phyloP scores from a whole-genome alignment of 2,888 invertebrate genomes.

The Megamerina dolium region DNA sequence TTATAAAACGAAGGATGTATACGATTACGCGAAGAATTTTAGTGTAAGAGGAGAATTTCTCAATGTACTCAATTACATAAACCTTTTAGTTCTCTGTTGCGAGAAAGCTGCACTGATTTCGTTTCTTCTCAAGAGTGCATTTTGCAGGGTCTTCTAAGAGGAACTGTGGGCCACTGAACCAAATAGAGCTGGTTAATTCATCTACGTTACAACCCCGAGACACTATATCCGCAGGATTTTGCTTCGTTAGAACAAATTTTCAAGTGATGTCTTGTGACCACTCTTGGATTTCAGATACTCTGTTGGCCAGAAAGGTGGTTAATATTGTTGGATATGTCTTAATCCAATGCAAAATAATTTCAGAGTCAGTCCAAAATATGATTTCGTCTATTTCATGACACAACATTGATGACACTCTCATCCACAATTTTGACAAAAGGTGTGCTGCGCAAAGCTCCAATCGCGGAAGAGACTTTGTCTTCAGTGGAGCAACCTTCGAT shows the following conservation, averaged over 20 bases:
- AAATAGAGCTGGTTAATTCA: neutral
- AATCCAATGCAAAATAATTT: conserved; percentile 11
- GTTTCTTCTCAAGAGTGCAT: conserved; percentile 3
- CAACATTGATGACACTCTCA: conserved; percentile 5
- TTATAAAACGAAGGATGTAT: neutral
- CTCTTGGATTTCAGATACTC: conserved; percentile 8
- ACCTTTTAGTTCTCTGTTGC: too few species aligned
- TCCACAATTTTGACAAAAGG: conserved; percentile 12
- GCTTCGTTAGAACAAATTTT: conserved; percentile 1
- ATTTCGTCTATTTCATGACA: neutral
- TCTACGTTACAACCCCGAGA: conserved; percentile 5
- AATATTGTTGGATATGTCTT: conserved; percentile 8
- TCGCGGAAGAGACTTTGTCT: too few species aligned
- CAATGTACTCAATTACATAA: neutral
- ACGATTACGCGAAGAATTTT: neutral
- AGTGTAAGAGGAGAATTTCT: neutral
- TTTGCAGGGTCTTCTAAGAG: too few species aligned
- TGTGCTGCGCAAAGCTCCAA: conserved; percentile 13
- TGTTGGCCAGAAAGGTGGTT: conserved; percentile 7
- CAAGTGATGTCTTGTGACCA: too few species aligned
- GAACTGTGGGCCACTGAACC: too few species aligned
- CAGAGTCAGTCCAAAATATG: conserved; percentile 14
- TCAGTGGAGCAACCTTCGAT: too few species aligned
- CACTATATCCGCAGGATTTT: too few species aligned
- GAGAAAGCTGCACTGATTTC: neutral